Conservation (phyloP, 2,113 vertebrate species). For the Hystrix brachyura region DNA sequence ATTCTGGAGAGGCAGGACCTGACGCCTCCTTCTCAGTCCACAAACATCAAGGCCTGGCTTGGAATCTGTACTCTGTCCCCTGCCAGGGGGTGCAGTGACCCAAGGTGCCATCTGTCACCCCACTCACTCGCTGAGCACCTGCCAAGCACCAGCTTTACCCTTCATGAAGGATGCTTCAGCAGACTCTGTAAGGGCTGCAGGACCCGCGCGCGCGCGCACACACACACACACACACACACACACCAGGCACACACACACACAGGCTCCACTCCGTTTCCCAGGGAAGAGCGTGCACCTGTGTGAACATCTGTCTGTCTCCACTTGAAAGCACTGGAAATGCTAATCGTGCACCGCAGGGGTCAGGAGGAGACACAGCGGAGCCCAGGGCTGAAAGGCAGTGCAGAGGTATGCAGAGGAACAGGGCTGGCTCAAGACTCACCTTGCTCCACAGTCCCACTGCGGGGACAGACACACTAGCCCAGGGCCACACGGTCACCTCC, state of each 20-base stretch:
- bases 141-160: background rate
- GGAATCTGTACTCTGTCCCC: background rate
- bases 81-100: background rate
- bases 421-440: background rate
- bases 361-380: background rate
- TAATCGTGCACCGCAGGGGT: background rate
- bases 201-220: background rate
- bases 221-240: background rate
- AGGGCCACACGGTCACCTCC: too few relatives aligned
- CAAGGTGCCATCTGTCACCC: background rate
- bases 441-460: background rate
- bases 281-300: conserved; percentile 10
- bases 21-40: background rate
- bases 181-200: background rate
- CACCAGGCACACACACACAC: background rate
- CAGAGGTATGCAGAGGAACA: background rate
- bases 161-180: background rate
- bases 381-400: background rate
- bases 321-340: conserved; percentile 66
- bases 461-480: rapidly evolving
- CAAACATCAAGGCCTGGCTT: background rate
- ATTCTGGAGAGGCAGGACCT: background rate
- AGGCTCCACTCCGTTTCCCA: conserved; percentile 14
- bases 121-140: background rate
- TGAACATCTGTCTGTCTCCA: conserved; percentile 80